Evolutionary conservation across 2,113 vertebrate species (phyloP).

Genomic region (Cathartes aura): DNA sequence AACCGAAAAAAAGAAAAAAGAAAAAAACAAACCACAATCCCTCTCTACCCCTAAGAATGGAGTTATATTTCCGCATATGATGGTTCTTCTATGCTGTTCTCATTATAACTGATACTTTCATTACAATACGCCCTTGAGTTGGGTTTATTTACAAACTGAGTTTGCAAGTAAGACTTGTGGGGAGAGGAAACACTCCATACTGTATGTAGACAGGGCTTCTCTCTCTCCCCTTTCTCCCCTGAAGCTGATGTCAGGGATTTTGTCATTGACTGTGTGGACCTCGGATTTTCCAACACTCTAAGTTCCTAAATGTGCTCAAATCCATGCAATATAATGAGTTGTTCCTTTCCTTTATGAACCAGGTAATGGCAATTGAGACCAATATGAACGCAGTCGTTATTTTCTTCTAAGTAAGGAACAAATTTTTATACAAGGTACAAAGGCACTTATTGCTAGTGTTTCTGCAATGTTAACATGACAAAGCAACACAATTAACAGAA

Average conservation of each 20-base stretch:
- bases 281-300: neutral
- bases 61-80: neutral
- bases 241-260: neutral
- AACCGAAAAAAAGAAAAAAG: neutral
- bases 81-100: neutral
- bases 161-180: neutral
- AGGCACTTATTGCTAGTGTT: neutral
- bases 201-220: neutral
- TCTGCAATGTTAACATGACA: neutral
- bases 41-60: neutral
- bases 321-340: neutral
- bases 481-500: neutral
- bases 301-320: neutral
- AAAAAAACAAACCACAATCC: neutral
- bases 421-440: neutral
- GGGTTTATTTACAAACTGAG: neutral
- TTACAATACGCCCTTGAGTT: neutral
- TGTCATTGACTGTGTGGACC: neutral
- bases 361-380: neutral
- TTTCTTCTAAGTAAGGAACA: neutral
- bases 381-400: neutral
- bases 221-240: neutral
- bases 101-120: neutral
- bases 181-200: neutral
- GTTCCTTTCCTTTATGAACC: neutral